Base-by-base conservation (phyloP, 2,888 invertebrate species). In the Coenonympha arcania region DNA sequence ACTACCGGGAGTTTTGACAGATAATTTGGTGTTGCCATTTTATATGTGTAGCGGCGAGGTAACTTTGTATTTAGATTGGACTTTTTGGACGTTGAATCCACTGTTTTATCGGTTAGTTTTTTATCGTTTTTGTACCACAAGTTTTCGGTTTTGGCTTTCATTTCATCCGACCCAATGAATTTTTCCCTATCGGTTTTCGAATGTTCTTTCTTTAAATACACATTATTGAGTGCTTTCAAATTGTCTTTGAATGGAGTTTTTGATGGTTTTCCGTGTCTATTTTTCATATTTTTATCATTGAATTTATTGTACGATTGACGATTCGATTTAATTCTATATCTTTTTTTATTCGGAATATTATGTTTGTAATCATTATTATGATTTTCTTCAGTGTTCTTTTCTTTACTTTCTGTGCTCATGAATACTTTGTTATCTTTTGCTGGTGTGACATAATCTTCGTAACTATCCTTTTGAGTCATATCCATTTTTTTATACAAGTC, bases 391-490 rank as follows among this genome's bases (percentile, higher is more conserved):
- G 6, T 20, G 3, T 20, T 9, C 2, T 8, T 1, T 15, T 22
- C 15, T 22, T 15, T 39, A 2, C 8, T 15, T 28, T 52, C 50
- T 1, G 51, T 24, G 18, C 52, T 68, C 0, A 56, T 63, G 41
- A 59, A 71, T 6, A 63, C 22, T 16, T 59, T 52, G 0, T 66
- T 33, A 2, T 69, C 71, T 54, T 63, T 71, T 3, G 63, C 53
- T 2, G 78, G 78, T 0, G 51, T 62, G 0, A 63, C 60, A n/a
- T 79, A 79, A 28, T 80, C 77, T 65, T 77, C 76, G 36, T 79
- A 79, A 26, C 74, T 76, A 24, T 78, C 76, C 0, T 72, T 66
- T 8, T 54, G 52, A 1, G 33, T 2, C 34, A 56, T 43, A 24
- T 64, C 57, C 1, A 65, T 41, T 50, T 61, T 61, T 33, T 66